phyloP scores from a whole-genome alignment of 2,888 invertebrate genomes.

The Euspilapteryx auroguttella region DNA sequence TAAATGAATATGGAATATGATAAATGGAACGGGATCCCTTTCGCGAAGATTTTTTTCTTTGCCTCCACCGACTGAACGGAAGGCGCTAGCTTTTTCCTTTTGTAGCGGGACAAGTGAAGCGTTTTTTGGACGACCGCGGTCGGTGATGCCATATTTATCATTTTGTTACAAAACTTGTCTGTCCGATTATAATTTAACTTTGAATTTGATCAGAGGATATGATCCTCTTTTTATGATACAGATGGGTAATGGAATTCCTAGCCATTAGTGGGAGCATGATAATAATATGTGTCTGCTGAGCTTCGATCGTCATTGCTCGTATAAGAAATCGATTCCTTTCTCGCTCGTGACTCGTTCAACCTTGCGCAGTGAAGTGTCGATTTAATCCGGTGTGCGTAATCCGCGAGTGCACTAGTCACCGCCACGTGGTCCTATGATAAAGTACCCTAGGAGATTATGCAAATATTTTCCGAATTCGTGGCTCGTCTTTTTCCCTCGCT shows the following conservation, averaged over 20 bases:
- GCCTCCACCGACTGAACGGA: conserved; percentile 57
- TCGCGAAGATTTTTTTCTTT: conserved; percentile 58
- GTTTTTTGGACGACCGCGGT: conserved; percentile 50
- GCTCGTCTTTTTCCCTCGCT: conserved; percentile 23
- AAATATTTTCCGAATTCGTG: conserved; percentile 48
- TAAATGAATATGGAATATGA: conserved; percentile 63
- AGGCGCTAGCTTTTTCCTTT: conserved; percentile 60
- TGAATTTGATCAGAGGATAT: conserved; percentile 24
- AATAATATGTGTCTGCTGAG: too few species aligned
- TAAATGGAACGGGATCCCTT: conserved; percentile 57
- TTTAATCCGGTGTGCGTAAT: conserved; percentile 48
- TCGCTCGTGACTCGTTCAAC: too few species aligned
- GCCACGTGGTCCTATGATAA: conserved; percentile 61
- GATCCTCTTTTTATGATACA: too few species aligned
- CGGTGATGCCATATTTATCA: conserved; percentile 55
- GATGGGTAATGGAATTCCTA: too few species aligned
- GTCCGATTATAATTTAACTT: conserved; percentile 37
- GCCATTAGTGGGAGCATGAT: too few species aligned
- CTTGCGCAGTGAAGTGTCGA: conserved; percentile 18
- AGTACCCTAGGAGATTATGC: conserved; percentile 58
- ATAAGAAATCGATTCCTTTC: too few species aligned
- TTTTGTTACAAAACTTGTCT: conserved; percentile 45
- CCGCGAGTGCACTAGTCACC: conserved; percentile 58
- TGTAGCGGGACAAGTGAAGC: conserved; percentile 59
- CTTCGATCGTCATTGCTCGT: too few species aligned